Conservation (phyloP, 2,113 vertebrate species). For the Sceloporus undulatus region DNA sequence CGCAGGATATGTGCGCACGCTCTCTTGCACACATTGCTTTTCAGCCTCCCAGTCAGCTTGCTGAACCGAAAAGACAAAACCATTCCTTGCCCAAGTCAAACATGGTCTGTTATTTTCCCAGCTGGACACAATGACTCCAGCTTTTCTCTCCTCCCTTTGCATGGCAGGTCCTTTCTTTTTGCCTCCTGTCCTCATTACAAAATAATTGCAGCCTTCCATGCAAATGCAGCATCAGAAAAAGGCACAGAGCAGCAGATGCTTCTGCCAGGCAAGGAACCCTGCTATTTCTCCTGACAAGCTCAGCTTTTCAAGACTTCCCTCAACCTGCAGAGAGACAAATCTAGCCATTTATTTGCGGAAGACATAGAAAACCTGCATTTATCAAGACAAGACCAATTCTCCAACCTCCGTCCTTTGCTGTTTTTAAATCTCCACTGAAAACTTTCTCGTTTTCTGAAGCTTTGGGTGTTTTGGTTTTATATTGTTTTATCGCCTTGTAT, state of each 20-base stretch:
- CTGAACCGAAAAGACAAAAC: background rate
- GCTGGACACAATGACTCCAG: background rate
- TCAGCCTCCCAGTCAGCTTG: background rate
- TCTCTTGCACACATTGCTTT: background rate
- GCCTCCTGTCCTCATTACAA: background rate
- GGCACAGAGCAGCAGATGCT: background rate
- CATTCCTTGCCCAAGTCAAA: background rate
- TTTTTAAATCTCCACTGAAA: no score
- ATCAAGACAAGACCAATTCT: no score
- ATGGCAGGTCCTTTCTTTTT: background rate
- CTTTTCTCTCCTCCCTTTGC: background rate
- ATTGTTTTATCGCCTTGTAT: no score
- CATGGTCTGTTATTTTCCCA: background rate
- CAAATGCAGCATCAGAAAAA: background rate
- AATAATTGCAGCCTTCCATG: conserved; percentile 12
- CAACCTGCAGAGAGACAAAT: background rate
- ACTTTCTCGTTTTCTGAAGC: no score
- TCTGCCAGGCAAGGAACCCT: background rate
- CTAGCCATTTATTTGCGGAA: background rate
- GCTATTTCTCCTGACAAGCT: conserved; percentile 11
- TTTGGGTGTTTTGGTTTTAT: no score
- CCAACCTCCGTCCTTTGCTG: no score
- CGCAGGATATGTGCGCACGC: no score
- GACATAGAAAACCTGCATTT: no score
- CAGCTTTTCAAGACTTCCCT: background rate